Evolutionary conservation across 2,797 vertebrate genomes (phyloP), one percentile per base, ranked within the genome.

Genomic region (Sylvia borin): DNA sequence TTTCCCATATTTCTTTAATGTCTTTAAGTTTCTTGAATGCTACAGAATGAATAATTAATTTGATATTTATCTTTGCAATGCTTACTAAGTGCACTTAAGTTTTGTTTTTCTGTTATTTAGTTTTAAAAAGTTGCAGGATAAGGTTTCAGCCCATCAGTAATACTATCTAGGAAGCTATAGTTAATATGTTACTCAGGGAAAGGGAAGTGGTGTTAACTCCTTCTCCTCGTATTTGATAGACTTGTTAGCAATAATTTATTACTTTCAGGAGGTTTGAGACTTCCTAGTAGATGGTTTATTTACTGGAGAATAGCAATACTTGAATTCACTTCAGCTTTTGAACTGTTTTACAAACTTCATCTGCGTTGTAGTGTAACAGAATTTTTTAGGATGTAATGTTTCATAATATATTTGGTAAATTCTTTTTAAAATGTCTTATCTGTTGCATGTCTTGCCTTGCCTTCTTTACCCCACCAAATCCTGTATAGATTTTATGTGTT

Each of bases 121-220:
- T 64, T 90, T 86, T 89, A 93, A 96, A 96, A 93, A 40, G 45
- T 78, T 93, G 55, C 26, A 94, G 76, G 84, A 75, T 96, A 79
- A 92, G 15, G 72, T 97, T 97, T 95, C 93, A 96, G 72, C 58
- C 93, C 77, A 94, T 94, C 72, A 87, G 91, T 97, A 96, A 85
- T 25, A 68, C 80, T 95, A 90, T 84, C 82, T 90, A 48, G 75
- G 65, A 74, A 94, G 86, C 95, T 97, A 50, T 87, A 91, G 92
- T 95, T 96, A 97, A 94, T 96, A 16, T 50, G n/a, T 91, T 97
- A 81, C 32, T 96, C 38, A 43, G 25, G 18, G 81, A 86, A 80
- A 43, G 38, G 70, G 66, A 94, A 86, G 66, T 76, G 47, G 29
- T 86, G 42, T 81, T 89, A 96, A 91, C 77, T 90, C 73, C 71